These are phyloP conservation scores for Baccha elongata DNA, from an alignment of 2,888 invertebrate species.

Conservation along the genomic window DNA sequence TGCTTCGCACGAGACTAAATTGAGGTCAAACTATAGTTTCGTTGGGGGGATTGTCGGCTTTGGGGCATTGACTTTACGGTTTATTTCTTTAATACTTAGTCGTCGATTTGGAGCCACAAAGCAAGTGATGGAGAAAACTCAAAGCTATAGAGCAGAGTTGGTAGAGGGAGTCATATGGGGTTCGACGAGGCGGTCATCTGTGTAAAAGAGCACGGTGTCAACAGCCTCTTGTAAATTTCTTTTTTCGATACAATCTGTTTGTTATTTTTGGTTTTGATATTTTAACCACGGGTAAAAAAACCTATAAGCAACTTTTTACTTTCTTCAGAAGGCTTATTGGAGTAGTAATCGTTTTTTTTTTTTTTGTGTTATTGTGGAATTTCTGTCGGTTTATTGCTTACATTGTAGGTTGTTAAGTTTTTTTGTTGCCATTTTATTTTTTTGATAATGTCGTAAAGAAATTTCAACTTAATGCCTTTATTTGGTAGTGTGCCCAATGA, in stretches of 20 bases:
- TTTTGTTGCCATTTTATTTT: constrained; percentile 28
- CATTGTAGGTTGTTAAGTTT: constrained; percentile 4
- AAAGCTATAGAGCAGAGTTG: constrained; percentile 6
- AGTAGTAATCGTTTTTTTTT: constrained; percentile 13
- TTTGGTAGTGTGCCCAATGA: constrained; percentile 58
- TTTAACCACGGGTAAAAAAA: constrained; percentile 14
- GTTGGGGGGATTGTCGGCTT: constrained; percentile 18
- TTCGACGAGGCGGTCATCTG: constrained; percentile 20
- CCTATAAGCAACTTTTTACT: constrained; percentile 49
- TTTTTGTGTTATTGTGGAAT: neutral
- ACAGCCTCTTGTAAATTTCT: constrained; percentile 65
- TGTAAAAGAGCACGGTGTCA: constrained; percentile 62
- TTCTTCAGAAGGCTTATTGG: constrained; percentile 52
- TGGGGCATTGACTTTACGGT: constrained; percentile 60
- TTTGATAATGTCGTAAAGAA: constrained; percentile 31
- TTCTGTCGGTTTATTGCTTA: constrained; percentile 7
- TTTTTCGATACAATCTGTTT: constrained; percentile 72
- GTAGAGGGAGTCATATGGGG: too few species aligned
- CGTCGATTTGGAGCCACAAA: constrained; percentile 37
- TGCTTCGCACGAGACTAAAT: constrained; percentile 32
- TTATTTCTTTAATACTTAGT: constrained; percentile 38
- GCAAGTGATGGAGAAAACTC: constrained; percentile 53
- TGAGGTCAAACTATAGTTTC: constrained; percentile 57
- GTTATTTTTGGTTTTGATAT: constrained; percentile 59
- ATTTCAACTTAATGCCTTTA: constrained; percentile 32